A percentile compares a stretch with the other conserved stretches of the same genome.
Evolutionary conservation across 2,888 invertebrate genomes (phyloP).

Genomic region (Crocallis elinguaria): DNA sequence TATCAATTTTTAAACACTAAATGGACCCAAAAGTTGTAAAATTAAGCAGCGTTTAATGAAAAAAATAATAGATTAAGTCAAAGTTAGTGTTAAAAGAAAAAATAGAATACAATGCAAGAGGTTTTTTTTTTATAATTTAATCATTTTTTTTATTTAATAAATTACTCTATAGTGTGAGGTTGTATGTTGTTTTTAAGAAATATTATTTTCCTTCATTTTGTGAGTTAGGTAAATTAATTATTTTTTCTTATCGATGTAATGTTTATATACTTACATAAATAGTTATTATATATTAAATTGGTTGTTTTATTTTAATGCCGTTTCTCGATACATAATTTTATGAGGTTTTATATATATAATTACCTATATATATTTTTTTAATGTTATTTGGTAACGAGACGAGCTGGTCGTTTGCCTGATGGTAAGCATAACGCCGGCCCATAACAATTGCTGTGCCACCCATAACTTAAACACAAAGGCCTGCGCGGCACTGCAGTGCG

Average conservation of each 20-base stretch:
- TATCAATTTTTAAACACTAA: slow-evolving; percentile 57
- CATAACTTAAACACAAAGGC: no score
- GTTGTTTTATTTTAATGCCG: slow-evolving; percentile 67
- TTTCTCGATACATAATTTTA: neutral
- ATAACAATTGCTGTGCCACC: no score
- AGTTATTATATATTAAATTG: slow-evolving; percentile 81
- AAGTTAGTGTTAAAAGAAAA: slow-evolving; percentile 55
- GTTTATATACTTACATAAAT: slow-evolving; percentile 85
- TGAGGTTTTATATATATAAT: neutral
- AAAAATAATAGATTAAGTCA: slow-evolving; percentile 55
- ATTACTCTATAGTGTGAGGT: slow-evolving; percentile 78
- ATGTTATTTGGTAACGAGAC: no score
- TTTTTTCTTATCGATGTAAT: slow-evolving; percentile 82
- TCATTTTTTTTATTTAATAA: slow-evolving; percentile 49
- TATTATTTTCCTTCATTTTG: slow-evolving; percentile 59
- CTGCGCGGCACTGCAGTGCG: no score
- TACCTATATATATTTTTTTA: no score
- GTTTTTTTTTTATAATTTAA: slow-evolving; percentile 57
- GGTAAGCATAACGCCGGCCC: no score
- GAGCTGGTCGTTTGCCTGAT: no score
- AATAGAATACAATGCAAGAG: slow-evolving; percentile 41
- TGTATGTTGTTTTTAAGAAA: slow-evolving; percentile 70
- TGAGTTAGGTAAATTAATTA: slow-evolving; percentile 81
- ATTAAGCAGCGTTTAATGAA: slow-evolving; percentile 58
- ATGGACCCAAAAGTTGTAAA: slow-evolving; percentile 76